phyloP scores from a whole-genome alignment of 2,113 vertebrate species.

The Ivindomyrus marchei region DNA sequence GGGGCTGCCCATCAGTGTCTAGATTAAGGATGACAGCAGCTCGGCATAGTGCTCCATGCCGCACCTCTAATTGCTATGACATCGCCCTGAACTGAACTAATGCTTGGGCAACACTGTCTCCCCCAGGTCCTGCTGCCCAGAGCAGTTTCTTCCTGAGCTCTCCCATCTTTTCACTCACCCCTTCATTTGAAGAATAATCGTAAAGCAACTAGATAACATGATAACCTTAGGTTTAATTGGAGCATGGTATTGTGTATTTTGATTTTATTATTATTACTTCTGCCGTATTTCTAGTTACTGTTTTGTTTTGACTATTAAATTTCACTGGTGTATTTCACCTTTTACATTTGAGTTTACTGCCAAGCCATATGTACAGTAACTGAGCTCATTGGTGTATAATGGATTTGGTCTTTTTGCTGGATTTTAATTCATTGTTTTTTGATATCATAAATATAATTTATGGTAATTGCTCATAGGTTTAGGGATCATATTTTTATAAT shows the following conservation, averaged over 20 bases:
- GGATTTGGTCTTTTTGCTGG: slow-evolving; percentile 27
- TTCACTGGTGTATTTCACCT: background rate
- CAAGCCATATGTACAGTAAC: slow-evolving; percentile 20
- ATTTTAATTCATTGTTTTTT: slow-evolving; percentile 32
- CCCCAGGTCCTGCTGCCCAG: slow-evolving; percentile 46
- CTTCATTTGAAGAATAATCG: background rate
- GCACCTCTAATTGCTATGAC: slow-evolving; percentile 80
- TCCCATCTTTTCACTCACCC: slow-evolving; percentile 15
- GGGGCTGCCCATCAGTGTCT: slow-evolving; percentile 66
- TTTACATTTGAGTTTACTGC: slow-evolving; percentile 7
- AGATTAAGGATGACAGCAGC: slow-evolving; percentile 83
- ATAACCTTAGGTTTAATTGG: slow-evolving; percentile 16
- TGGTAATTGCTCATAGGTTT: slow-evolving; percentile 37
- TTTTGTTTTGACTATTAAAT: background rate
- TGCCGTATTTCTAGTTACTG: background rate
- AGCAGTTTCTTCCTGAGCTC: slow-evolving; percentile 28
- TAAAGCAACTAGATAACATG: slow-evolving; percentile 20
- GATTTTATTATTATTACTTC: background rate
- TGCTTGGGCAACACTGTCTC: slow-evolving; percentile 57
- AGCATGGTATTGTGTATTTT: slow-evolving; percentile 10
- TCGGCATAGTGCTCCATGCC: slow-evolving; percentile 60
- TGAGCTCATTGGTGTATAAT: slow-evolving; percentile 22
- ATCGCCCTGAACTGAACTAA: slow-evolving; percentile 67
- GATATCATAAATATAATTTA: slow-evolving; percentile 27
- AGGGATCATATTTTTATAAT: slow-evolving; percentile 26